Evolutionary conservation across 2,113 vertebrate genomes (phyloP).

Genomic region (Stomatorhinus ivindoensis): DNA sequence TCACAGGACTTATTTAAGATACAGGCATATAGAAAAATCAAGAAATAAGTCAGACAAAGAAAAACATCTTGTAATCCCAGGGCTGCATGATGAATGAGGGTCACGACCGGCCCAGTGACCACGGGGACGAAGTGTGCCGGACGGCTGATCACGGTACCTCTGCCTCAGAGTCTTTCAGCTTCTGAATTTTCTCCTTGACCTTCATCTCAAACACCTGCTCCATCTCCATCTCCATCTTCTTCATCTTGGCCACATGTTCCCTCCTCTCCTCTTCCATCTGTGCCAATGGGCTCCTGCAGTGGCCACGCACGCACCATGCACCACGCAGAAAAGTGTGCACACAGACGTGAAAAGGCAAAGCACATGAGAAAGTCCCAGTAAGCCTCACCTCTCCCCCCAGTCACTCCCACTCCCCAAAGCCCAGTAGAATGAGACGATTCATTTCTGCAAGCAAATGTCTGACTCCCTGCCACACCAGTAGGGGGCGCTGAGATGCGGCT

Average conservation of each 20-base stretch:
- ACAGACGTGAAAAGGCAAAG: background rate
- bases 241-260: conserved; percentile 96
- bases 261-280: conserved; percentile 97
- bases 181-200: conserved; percentile 98
- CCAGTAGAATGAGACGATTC: background rate
- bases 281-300: conserved; percentile 84
- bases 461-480: background rate
- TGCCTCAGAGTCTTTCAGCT: conserved; percentile 95
- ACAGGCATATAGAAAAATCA: background rate
- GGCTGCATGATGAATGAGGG: background rate
- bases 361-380: background rate
- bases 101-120: background rate
- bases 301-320: conserved; percentile 16
- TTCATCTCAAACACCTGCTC: conserved; percentile 99
- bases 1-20: background rate
- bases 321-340: background rate
- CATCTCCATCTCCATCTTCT: conserved; percentile 99
- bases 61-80: background rate
- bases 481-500: background rate
- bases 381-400: background rate
- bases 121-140: background rate
- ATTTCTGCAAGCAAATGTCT: background rate
- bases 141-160: conserved; percentile 49
- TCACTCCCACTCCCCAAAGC: background rate
- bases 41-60: background rate